These are phyloP conservation scores for Sciurus niger DNA, from an alignment of 2,113 vertebrate species.

Conservation along the genomic window DNA sequence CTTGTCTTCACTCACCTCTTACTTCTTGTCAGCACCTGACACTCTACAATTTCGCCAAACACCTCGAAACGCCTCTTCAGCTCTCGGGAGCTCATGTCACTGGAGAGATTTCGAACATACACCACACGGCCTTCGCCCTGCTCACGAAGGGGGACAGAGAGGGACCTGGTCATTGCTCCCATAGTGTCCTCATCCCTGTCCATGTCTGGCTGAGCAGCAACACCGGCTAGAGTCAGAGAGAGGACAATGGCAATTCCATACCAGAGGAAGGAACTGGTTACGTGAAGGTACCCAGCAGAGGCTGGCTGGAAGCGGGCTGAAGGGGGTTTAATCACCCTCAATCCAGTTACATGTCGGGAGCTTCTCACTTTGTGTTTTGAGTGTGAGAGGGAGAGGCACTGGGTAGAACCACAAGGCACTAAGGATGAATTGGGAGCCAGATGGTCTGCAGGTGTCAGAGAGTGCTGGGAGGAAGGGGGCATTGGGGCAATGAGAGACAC, in stretches of 20 bases:
- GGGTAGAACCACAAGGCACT: not conserved
- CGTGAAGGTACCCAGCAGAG: not conserved
- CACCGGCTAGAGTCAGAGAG: not conserved
- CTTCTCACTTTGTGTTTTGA: not conserved
- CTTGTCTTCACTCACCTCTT: slow-evolving; percentile 88
- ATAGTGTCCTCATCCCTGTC: not conserved
- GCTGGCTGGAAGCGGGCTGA: too few species aligned
- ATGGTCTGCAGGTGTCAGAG: accelerated
- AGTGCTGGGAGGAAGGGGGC: not conserved
- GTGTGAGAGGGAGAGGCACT: not conserved
- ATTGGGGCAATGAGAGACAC: not conserved
- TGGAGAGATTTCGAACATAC: slow-evolving; percentile 96
- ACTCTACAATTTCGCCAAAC: slow-evolving; percentile 96
- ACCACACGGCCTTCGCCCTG: slow-evolving; percentile 98
- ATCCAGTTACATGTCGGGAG: accelerated
- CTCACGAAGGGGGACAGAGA: slow-evolving; percentile 70
- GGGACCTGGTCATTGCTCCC: not conserved
- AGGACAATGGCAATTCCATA: accelerated
- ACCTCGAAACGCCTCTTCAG: slow-evolving; percentile 97
- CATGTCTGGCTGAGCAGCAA: not conserved
- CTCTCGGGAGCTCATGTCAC: slow-evolving; percentile 95
- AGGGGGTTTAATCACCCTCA: not conserved
- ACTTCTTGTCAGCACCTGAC: slow-evolving; percentile 95
- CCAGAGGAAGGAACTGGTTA: not conserved
- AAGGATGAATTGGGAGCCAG: not conserved